Conservation (phyloP, 1,140 invertebrate genomes). For the Mylabris phalerata region DNA sequence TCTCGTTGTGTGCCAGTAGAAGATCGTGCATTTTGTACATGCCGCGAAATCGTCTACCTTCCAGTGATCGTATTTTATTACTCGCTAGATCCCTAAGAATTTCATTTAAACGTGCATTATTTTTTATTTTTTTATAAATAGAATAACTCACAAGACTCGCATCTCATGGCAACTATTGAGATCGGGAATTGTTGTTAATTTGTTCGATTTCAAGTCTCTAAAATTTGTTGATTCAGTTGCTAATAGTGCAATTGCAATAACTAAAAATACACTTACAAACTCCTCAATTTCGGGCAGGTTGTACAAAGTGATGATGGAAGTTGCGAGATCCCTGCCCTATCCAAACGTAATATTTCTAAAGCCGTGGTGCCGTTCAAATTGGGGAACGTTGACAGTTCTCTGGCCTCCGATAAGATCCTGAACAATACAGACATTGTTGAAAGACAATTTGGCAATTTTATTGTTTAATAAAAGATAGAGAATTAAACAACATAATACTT, state of each 20-base stretch:
- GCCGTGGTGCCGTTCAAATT: conserved; percentile 69
- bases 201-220: conserved; percentile 81
- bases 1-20: conserved; percentile 73
- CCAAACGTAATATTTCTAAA: conserved; percentile 72
- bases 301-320: conserved; percentile 72
- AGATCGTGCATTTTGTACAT: conserved; percentile 75
- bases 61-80: conserved; percentile 69
- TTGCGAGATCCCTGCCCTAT: conserved; percentile 65
- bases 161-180: conserved; percentile 68
- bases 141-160: conserved; percentile 74
- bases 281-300: conserved; percentile 70
- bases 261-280: conserved; percentile 63
- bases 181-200: conserved; percentile 61
- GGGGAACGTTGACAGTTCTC: conserved; percentile 70
- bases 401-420: conserved; percentile 81
- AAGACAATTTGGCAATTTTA: background rate
- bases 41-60: conserved; percentile 61
- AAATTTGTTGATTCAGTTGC: conserved; percentile 28
- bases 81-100: conserved; percentile 73
- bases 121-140: background rate
- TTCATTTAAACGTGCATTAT: background rate
- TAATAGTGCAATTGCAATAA: too few species aligned
- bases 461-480: background rate
- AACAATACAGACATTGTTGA: conserved; percentile 12
- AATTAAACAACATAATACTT: conserved; percentile 44